Conservation (phyloP, 2,113 vertebrate species). For the Nycticryphes semicollaris region DNA sequence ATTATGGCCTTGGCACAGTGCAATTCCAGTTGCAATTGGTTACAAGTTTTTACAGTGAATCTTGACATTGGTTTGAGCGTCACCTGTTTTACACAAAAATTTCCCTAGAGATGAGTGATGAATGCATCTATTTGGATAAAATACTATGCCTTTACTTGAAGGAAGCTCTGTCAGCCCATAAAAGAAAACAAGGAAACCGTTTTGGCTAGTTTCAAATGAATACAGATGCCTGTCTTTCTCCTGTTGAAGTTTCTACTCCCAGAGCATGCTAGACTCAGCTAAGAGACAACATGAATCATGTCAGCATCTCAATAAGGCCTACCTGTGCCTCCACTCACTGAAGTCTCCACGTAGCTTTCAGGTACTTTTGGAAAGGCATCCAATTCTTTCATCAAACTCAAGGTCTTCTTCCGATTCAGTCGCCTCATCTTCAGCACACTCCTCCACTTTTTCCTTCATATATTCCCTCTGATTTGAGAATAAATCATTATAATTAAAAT, state of each 20-base stretch:
- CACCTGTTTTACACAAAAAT: background rate
- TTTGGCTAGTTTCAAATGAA: background rate
- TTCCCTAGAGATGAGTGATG: background rate
- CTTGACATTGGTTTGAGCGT: background rate
- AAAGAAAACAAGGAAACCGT: background rate
- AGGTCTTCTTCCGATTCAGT: constrained; percentile 91
- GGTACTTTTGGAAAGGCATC: constrained; percentile 98
- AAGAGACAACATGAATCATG: background rate
- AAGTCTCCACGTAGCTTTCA: constrained; percentile 94
- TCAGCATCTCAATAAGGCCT: background rate
- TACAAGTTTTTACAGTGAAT: background rate
- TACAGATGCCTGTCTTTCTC: background rate
- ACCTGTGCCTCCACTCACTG: constrained; percentile 94
- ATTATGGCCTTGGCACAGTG: background rate
- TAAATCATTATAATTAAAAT: background rate
- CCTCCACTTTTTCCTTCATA: constrained; percentile 73
- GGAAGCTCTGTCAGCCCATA: background rate
- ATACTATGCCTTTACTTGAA: background rate
- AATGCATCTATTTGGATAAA: background rate
- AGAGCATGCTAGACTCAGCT: background rate
- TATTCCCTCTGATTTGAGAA: constrained; percentile 65
- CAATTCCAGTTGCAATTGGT: background rate
- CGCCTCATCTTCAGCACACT: constrained; percentile 87
- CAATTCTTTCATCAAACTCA: constrained; percentile 93
- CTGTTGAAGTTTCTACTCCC: background rate